A percentile compares a stretch with the other conserved stretches of the same genome.
phyloP scores from a whole-genome alignment of 2,113 vertebrate species.

The Lasiurus cinereus region DNA sequence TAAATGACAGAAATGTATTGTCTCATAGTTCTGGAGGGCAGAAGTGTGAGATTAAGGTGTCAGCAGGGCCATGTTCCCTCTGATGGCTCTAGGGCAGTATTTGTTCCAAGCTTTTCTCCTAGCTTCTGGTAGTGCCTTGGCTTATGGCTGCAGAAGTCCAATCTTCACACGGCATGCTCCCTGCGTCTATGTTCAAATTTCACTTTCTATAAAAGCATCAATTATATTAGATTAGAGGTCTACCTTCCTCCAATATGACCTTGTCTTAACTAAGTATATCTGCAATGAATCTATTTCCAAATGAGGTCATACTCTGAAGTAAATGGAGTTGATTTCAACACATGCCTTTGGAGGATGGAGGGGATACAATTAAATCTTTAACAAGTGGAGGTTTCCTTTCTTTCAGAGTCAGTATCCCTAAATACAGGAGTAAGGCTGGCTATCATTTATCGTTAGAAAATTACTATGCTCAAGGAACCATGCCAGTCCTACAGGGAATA shows the following conservation, averaged over 20 bases:
- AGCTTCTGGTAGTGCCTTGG: neutral
- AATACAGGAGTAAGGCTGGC: neutral
- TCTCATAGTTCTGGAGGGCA: neutral
- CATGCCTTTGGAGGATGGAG: neutral
- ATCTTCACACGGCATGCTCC: neutral
- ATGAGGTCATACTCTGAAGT: neutral
- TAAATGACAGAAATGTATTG: neutral
- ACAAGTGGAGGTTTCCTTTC: neutral
- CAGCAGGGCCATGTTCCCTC: neutral
- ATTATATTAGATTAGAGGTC: neutral
- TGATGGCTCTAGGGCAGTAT: neutral
- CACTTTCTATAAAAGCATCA: neutral
- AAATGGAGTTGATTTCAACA: neutral
- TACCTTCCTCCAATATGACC: neutral
- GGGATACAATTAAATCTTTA: neutral
- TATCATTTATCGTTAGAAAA: neutral
- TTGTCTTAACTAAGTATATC: neutral
- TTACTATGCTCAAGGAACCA: neutral
- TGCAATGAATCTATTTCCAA: conserved; percentile 1
- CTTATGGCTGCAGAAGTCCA: neutral
- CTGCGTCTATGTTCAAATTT: neutral
- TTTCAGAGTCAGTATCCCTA: neutral
- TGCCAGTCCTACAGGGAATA: neutral
- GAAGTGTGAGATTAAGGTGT: neutral
- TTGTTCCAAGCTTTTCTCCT: neutral